Conservation (phyloP, 2,888 invertebrate species). For the Calliscelio sp. region DNA sequence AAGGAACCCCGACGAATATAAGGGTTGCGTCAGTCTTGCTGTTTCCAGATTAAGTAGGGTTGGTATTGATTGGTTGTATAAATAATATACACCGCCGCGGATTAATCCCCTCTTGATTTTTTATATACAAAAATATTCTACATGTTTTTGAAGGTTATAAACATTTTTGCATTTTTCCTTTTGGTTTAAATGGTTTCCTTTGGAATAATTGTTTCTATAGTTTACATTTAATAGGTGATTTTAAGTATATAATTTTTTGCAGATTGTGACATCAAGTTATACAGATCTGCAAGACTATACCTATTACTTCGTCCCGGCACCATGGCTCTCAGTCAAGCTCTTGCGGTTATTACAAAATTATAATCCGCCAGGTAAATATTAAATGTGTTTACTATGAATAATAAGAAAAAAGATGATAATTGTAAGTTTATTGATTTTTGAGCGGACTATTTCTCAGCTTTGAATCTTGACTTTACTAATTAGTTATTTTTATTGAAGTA, state of each 20-base stretch:
- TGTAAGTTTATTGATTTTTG: neutral
- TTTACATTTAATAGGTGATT: too few species aligned
- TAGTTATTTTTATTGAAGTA: conserved; percentile 31
- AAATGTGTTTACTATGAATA: too few species aligned
- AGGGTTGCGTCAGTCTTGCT: conserved; percentile 99
- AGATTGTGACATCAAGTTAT: conserved; percentile 99
- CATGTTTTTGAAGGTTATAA: too few species aligned
- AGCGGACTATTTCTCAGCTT: neutral
- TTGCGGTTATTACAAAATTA: conserved; percentile 98
- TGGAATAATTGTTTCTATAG: too few species aligned
- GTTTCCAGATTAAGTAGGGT: conserved; percentile 98
- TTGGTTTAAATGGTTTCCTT: too few species aligned
- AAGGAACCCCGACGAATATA: conserved; percentile 99
- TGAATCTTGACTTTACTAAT: conserved; percentile 18
- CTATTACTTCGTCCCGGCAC: conserved; percentile 99
- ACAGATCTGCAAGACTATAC: conserved; percentile 99
- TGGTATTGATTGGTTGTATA: conserved; percentile 78
- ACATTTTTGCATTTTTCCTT: too few species aligned
- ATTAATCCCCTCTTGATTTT: too few species aligned
- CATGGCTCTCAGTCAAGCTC: conserved; percentile 99
- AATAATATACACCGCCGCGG: neutral
- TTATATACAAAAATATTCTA: too few species aligned
- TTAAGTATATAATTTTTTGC: conserved; percentile 71
- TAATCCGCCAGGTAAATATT: conserved; percentile 93
- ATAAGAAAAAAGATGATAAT: too few species aligned